These are phyloP conservation scores for Pollicipes pollicipes DNA, from an alignment of 1,140 invertebrate species.

Conservation along the genomic window DNA sequence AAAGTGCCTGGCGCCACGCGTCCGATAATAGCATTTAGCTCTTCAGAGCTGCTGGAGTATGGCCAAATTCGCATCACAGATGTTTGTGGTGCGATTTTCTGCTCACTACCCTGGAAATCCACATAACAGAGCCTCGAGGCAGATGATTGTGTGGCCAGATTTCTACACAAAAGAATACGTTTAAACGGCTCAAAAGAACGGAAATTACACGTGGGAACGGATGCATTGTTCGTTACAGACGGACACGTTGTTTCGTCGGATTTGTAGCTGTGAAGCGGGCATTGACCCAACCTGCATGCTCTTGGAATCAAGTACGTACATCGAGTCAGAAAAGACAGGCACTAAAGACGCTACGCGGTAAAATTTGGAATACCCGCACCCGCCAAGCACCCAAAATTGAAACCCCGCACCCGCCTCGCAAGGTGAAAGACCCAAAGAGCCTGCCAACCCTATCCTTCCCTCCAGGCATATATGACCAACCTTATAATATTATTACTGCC, in stretches of 20 bases:
- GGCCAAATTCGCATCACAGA: not conserved
- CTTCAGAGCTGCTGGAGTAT: not conserved
- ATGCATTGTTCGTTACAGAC: not conserved
- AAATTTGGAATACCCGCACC: too few relatives aligned
- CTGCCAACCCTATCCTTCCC: too few relatives aligned
- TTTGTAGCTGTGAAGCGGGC: too few relatives aligned
- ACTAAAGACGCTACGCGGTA: too few relatives aligned
- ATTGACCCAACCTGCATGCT: too few relatives aligned
- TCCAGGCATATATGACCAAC: too few relatives aligned
- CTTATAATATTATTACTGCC: too few relatives aligned
- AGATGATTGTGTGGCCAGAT: not conserved
- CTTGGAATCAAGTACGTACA: too few relatives aligned
- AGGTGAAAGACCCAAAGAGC: too few relatives aligned
- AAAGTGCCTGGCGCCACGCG: not conserved
- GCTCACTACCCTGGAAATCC: not conserved
- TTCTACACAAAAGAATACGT: not conserved
- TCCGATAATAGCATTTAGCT: conserved; percentile 2
- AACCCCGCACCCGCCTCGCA: too few relatives aligned
- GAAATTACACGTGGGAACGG: not conserved
- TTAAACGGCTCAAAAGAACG: not conserved
- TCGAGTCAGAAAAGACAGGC: too few relatives aligned
- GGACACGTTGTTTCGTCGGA: not conserved
- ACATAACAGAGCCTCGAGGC: not conserved
- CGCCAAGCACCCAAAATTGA: too few relatives aligned
- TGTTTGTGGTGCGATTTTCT: not conserved